Conservation (phyloP, 1,140 invertebrate species). For the Phymastichus coffea region DNA sequence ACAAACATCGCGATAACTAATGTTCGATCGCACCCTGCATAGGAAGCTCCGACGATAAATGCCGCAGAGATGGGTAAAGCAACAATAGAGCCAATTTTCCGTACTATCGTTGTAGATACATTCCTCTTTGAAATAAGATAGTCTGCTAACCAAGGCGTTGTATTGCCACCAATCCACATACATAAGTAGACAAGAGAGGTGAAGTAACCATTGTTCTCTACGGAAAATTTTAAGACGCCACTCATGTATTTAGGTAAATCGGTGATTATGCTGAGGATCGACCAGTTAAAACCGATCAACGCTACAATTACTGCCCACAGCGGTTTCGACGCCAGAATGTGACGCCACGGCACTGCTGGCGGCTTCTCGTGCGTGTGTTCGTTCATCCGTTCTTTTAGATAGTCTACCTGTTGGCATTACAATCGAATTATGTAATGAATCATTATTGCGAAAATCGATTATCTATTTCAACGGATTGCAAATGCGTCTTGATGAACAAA, state of each 20-base stretch:
- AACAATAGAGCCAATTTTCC: not conserved
- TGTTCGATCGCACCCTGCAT: slow-evolving; percentile 32
- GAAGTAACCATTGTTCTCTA: slow-evolving; percentile 68
- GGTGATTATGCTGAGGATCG: slow-evolving; percentile 89
- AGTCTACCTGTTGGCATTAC: no score
- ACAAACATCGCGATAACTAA: slow-evolving; percentile 46
- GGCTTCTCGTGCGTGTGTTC: slow-evolving; percentile 56
- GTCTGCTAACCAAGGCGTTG: slow-evolving; percentile 67
- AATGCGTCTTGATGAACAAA: no score
- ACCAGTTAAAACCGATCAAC: slow-evolving; percentile 86
- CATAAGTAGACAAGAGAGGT: slow-evolving; percentile 69
- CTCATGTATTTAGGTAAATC: slow-evolving; percentile 91
- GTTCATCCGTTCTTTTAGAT: slow-evolving; percentile 58
- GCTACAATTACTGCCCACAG: slow-evolving; percentile 73
- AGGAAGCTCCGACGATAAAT: slow-evolving; percentile 33
- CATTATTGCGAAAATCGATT: no score
- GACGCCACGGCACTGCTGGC: slow-evolving; percentile 68
- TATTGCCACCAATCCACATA: slow-evolving; percentile 71
- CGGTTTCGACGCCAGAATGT: slow-evolving; percentile 74
- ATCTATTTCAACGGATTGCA: no score
- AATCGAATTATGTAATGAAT: no score
- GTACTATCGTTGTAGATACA: not conserved
- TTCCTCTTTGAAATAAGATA: not conserved
- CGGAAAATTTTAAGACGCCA: slow-evolving; percentile 80
- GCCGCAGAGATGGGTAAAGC: slow-evolving; percentile 20